phyloP scores from a whole-genome alignment of 2,797 vertebrate genomes.

The Amazona ochrocephala region DNA sequence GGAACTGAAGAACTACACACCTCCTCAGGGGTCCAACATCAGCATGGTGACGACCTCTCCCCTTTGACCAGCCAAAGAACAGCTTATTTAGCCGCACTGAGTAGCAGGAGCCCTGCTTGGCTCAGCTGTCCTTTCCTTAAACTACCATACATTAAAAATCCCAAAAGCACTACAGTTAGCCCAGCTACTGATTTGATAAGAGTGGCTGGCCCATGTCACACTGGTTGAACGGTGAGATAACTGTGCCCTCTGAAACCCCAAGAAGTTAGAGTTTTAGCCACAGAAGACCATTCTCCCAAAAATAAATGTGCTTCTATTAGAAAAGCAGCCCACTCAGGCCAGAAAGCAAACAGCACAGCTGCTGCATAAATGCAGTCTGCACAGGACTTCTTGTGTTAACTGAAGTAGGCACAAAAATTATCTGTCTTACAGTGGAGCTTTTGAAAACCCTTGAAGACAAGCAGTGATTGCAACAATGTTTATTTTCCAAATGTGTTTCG shows the following conservation, averaged over 20 bases:
- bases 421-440: not conserved
- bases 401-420: not conserved
- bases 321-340: not conserved
- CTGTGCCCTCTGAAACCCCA: not conserved
- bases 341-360: not conserved
- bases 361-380: not conserved
- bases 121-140: not conserved
- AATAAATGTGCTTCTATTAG: not conserved
- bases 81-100: not conserved
- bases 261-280: not conserved
- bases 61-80: not conserved
- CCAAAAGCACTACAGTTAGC: not conserved
- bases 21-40: not conserved
- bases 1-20: not conserved
- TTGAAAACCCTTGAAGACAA: constrained; percentile 14
- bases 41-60: not conserved
- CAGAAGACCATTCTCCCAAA: not conserved
- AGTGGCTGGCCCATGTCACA: not conserved
- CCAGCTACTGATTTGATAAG: not conserved
- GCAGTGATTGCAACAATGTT: not conserved
- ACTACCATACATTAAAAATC: not conserved
- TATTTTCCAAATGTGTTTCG: constrained; percentile 30
- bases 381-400: not conserved
- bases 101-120: not conserved
- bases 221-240: not conserved